A percentile compares a stretch with the other conserved stretches of the same genome.
Evolutionary conservation across 2,797 vertebrate genomes (phyloP).

Genomic region (Acanthornis magna): DNA sequence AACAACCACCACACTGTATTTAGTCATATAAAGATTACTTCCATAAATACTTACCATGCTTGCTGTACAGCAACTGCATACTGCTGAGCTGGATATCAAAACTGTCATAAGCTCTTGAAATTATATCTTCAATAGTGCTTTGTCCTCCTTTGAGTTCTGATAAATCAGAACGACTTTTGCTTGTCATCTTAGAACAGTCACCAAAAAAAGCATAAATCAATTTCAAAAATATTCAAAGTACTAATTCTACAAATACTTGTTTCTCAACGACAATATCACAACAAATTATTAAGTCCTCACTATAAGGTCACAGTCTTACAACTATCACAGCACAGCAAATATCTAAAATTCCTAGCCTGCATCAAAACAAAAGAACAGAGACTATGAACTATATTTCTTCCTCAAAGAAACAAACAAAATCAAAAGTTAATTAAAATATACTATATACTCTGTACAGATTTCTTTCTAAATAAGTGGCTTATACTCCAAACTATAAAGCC

Average conservation of each 20-base stretch:
- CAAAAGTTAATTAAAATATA: not conserved
- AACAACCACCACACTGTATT: not conserved
- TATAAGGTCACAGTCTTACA: not conserved
- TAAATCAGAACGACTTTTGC: conserved; percentile 84
- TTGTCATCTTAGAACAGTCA: conserved; percentile 81
- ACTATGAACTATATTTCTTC: not conserved
- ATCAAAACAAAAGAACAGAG: not conserved
- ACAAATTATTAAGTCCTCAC: not conserved
- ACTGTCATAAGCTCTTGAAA: conserved; percentile 93
- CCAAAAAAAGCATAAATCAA: not conserved
- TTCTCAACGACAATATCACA: not conserved
- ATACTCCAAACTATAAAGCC: not conserved
- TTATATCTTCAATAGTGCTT: conserved; percentile 91
- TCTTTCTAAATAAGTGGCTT: not conserved
- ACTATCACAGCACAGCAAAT: not conserved
- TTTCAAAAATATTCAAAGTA: not conserved
- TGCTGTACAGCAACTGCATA: conserved; percentile 92
- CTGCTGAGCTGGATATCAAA: conserved; percentile 93
- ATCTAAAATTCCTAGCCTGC: not conserved
- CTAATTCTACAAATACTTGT: not conserved
- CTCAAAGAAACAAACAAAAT: not conserved
- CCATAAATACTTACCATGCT: conserved; percentile 76
- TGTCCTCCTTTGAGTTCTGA: conserved; percentile 80
- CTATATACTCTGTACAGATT: not conserved
- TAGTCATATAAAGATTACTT: not conserved